These are phyloP conservation scores for Fukomys damarensis DNA, from an alignment of 2,113 vertebrate species.

Conservation along the genomic window DNA sequence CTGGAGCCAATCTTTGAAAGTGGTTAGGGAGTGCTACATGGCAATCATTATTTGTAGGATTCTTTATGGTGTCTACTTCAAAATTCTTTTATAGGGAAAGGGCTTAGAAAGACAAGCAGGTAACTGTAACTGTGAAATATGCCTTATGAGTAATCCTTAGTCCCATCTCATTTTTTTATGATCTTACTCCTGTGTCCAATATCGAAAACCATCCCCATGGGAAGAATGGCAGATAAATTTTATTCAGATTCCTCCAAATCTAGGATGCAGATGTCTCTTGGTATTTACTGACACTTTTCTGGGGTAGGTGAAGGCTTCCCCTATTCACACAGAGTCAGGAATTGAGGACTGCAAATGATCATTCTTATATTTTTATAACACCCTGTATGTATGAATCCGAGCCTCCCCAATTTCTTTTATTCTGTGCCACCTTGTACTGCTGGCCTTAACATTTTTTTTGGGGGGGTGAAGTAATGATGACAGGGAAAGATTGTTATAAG, in stretches of 20 bases:
- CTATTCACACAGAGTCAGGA: not conserved
- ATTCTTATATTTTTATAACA: not conserved
- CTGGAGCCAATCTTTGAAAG: no score
- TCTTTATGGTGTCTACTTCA: no score
- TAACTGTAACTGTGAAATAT: no score
- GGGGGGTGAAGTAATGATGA: not conserved
- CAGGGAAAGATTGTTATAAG: not conserved
- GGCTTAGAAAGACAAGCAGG: no score
- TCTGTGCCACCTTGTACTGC: not conserved
- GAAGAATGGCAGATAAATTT: not conserved
- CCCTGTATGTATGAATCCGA: not conserved
- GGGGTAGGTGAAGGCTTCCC: not conserved
- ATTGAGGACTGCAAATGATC: not conserved
- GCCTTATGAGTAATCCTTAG: not conserved
- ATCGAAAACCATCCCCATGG: not conserved
- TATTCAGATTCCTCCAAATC: not conserved
- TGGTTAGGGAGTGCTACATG: no score
- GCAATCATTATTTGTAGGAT: no score
- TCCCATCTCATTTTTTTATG: not conserved
- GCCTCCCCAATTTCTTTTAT: not conserved
- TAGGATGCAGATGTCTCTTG: not conserved
- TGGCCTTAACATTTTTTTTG: not conserved
- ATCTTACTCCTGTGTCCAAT: not conserved
- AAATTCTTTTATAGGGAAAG: no score
- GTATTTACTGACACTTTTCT: not conserved